Base-by-base conservation (phyloP, 2,113 vertebrate genomes). In the Amazona guildingii region DNA sequence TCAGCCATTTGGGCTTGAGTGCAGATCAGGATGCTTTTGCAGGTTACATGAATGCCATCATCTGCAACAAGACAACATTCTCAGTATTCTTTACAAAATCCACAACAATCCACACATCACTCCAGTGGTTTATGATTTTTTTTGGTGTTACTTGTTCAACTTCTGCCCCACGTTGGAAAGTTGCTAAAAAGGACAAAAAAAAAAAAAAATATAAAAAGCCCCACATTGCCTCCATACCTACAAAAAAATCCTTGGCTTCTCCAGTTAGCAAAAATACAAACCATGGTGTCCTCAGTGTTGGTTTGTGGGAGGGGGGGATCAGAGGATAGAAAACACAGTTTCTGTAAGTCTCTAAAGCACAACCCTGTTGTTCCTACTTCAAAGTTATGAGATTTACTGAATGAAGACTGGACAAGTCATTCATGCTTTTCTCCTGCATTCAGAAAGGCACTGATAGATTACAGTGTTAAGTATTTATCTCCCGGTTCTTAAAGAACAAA, bases 311-410 rank as follows among this genome's bases (percentile, higher is more conserved):
- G 67, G 80, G 77, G 92, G 95, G 86, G 77, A 98, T 97, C 96
- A 98, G 95, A 98, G 97, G 97, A 98, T 86, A 98, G 97, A 98
- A 98, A 98, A 98, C 98, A 98, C 98, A 98, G 98, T 98, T 97
- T 98, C 94, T 97, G 95, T 95, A 97, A 98, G 98, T 98, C 98
- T 98, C 98, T 98, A 97, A 97, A 97, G 98, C 98, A 98, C 95
- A 97, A 98, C 97, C 98, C 97, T 97, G 98, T 97, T 97, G 98
- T 97, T 98, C 94, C 98, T 97, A 97, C 95, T 97, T 97, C 93
- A 95, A 97, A 94, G 80, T 98, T 95, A 95, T 39, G 95, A 97
- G 95, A 97, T 94, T 98, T 96, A 94, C 97, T 79, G 95, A 97
- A 97, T 95, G 97, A 98, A 98, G 97, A 98, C 96, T 95, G 94